These are phyloP conservation scores for Chalcis sispes DNA, from an alignment of 2,888 invertebrate species.

Conservation along the genomic window DNA sequence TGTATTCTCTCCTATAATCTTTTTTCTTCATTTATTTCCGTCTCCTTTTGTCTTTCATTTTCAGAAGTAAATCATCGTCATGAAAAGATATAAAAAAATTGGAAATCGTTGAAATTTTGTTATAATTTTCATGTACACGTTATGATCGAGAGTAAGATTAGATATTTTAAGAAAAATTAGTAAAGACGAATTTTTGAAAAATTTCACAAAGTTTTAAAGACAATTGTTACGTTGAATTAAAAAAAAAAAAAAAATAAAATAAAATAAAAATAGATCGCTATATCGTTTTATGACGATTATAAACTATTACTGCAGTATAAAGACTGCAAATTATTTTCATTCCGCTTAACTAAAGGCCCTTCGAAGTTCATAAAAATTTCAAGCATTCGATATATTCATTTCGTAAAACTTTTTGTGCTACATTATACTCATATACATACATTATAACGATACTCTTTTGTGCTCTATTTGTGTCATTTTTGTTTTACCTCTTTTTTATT, in stretches of 20 bases:
- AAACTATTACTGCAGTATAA: too few relatives aligned
- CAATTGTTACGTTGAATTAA: too few relatives aligned
- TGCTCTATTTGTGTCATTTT: constrained; percentile 35
- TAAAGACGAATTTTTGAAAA: too few relatives aligned
- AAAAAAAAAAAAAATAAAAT: too few relatives aligned
- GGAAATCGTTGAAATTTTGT: too few relatives aligned
- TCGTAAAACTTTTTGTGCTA: constrained; percentile 23
- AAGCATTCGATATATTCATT: constrained; percentile 28
- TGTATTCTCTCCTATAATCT: neutral
- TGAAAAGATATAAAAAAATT: constrained; percentile 19
- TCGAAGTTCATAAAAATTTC: constrained; percentile 20
- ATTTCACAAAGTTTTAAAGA: too few relatives aligned
- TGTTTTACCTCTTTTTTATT: constrained; percentile 1
- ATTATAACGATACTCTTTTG: constrained; percentile 8
- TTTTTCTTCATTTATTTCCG: constrained; percentile 5
- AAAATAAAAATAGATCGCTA: too few relatives aligned
- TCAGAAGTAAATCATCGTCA: neutral
- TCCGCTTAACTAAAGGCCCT: constrained; percentile 7
- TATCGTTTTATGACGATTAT: too few relatives aligned
- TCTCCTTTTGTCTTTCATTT: neutral
- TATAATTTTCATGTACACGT: too few relatives aligned
- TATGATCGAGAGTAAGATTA: too few relatives aligned
- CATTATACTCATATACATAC: neutral
- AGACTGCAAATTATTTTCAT: too few relatives aligned
- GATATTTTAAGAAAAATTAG: too few relatives aligned